These are phyloP conservation scores for Columba livia DNA, from an alignment of 2,113 vertebrate genomes.

Conservation along the genomic window DNA sequence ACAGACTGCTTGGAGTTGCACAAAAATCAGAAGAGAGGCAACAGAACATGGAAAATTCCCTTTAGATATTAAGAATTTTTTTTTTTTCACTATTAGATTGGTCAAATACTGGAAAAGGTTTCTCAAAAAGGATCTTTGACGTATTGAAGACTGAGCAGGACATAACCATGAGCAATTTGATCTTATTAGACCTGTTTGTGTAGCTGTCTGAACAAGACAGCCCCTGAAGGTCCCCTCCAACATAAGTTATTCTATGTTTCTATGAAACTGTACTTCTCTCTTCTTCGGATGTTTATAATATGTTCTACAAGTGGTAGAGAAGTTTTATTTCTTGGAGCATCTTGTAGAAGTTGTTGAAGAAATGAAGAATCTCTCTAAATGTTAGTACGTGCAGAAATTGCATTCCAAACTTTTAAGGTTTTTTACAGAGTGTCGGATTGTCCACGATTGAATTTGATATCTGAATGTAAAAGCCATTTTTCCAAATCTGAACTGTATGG, in stretches of 20 bases:
- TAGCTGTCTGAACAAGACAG: neutral
- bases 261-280: neutral
- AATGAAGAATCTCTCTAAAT: neutral
- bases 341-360: neutral
- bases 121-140: neutral
- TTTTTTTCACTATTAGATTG: neutral
- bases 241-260: neutral
- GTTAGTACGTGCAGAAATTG: neutral
- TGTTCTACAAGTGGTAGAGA: neutral
- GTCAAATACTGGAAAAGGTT: neutral
- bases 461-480: neutral
- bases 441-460: neutral
- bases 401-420: neutral
- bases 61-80: neutral
- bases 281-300: neutral
- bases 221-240: neutral
- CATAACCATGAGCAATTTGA: neutral
- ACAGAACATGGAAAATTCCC: neutral
- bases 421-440: neutral
- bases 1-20: neutral
- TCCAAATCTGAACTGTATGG: neutral
- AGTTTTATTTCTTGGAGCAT: neutral
- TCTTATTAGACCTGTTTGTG: neutral
- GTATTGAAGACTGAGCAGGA: neutral
- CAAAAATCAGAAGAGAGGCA: neutral